Base-by-base conservation (phyloP, 2,888 invertebrate genomes). In the Tiliacea citrago region DNA sequence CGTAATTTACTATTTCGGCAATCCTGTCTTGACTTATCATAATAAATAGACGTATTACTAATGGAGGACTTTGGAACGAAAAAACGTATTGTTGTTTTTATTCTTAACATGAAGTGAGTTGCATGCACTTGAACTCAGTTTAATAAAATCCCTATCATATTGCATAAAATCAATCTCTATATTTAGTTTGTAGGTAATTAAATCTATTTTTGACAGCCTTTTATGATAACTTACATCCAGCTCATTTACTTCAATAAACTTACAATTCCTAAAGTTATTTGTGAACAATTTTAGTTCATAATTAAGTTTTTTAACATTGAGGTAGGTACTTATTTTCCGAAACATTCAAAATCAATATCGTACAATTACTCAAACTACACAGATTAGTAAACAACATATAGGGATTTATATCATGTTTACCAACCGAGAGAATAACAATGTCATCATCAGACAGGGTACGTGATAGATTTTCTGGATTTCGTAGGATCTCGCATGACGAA, bases 91-190 rank as follows among this genome's bases (percentile, higher is more conserved):
- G 10, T 1, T 51, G n/a, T n/a, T n/a, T n/a, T n/a, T n/a, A n/a
- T n/a, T n/a, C n/a, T n/a, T n/a, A n/a, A n/a, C n/a, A n/a, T n/a
- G n/a, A n/a, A n/a, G n/a, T n/a, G n/a, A n/a, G n/a, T n/a, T n/a
- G n/a, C n/a, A n/a, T n/a, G n/a, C n/a, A n/a, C 0, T 21, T 21
- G 0, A 51, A 21, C 3, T 3, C 0, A 10, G 3, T 4, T 51
- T 51, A 1, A 3, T 2, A 3, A 3, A 51, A 21, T 0, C 0
- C 0, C 21, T 51, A 3, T 51, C 21, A 3, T 51, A 51, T 51
- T 51, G 9, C 3, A 21, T 51, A 51, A 51, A 51, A 21, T 51
- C 3, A 51, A 51, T 51, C 1, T 51, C 51, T 51, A 51, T n/a
- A 21, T 51, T 51, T 0, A 51, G 21, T 3, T 51, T 51, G 0